Evolutionary conservation across 1,140 invertebrate genomes (phyloP).

Genomic region (Nasonia vitripennis): DNA sequence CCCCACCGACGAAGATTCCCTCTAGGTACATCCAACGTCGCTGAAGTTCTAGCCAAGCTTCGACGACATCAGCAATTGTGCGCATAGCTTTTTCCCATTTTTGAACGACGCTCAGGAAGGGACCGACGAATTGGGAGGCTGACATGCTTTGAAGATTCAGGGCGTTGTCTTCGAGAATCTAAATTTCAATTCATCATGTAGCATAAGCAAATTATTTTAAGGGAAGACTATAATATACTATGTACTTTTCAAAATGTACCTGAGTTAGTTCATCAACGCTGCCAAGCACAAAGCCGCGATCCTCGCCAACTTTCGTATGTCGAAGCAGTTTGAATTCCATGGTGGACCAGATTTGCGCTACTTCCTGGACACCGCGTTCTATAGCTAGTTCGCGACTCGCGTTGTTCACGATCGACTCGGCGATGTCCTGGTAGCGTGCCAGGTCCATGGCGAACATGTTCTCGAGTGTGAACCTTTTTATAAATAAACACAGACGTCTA

Average conservation of each 20-base stretch:
- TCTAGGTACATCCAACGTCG: conserved; percentile 93
- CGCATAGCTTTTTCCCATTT: conserved; percentile 89
- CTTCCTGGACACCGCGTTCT: conserved; percentile 88
- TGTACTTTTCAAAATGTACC: conserved; percentile 61
- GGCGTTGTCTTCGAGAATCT: conserved; percentile 86
- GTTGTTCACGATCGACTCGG: conserved; percentile 88
- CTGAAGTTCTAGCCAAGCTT: conserved; percentile 89
- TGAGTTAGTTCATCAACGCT: conserved; percentile 88
- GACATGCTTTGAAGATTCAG: conserved; percentile 94
- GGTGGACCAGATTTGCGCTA: conserved; percentile 84
- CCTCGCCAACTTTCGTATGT: conserved; percentile 79
- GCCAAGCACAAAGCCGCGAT: conserved; percentile 85
- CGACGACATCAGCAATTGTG: conserved; percentile 88
- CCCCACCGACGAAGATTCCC: conserved; percentile 91
- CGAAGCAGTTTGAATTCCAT: conserved; percentile 83
- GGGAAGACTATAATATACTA: not conserved
- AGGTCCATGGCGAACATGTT: conserved; percentile 95
- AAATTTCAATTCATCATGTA: not conserved
- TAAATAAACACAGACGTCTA: not conserved
- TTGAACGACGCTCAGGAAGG: conserved; percentile 87
- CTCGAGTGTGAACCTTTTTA: conserved; percentile 84
- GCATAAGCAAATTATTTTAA: not conserved
- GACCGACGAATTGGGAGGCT: conserved; percentile 91
- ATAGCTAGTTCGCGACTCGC: conserved; percentile 92
- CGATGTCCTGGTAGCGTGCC: conserved; percentile 88